Percentiles rank a stretch among this genome's conserved stretches.
Conservation (phyloP, 2,888 invertebrate genomes). For the Atethmia centrago region DNA sequence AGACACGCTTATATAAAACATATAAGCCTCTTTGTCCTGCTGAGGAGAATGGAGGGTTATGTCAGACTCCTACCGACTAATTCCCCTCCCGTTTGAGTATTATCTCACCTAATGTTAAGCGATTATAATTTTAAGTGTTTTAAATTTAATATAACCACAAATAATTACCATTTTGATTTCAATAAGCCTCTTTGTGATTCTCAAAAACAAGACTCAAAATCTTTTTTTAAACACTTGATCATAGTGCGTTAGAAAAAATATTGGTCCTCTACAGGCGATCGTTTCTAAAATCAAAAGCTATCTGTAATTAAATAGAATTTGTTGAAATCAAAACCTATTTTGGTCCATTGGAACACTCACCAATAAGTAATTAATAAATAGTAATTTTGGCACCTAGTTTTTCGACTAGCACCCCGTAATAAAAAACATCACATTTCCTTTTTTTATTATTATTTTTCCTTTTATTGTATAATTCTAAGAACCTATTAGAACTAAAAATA, state of each 20-base stretch:
- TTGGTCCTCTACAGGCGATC: background rate
- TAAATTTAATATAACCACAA: background rate
- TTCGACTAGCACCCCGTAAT: background rate
- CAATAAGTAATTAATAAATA: too few species aligned
- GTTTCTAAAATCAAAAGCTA: background rate
- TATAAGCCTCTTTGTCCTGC: too few species aligned
- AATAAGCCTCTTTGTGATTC: background rate
- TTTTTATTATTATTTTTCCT: background rate
- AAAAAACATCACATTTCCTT: background rate
- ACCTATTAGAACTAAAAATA: slow-evolving; percentile 3
- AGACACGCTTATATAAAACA: too few species aligned
- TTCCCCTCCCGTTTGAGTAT: background rate
- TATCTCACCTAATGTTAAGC: background rate
- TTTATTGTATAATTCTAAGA: slow-evolving; percentile 1
- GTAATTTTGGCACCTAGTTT: too few species aligned
- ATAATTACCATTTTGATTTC: background rate
- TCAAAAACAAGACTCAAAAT: background rate
- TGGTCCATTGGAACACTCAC: background rate
- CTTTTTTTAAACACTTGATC: background rate
- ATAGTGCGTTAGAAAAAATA: background rate
- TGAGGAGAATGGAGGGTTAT: background rate
- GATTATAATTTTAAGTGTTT: background rate
- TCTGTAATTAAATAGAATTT: background rate
- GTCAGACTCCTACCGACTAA: background rate
- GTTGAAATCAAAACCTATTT: background rate